Evolutionary conservation across 92 coral and sea anemone species (phyloP).

Genomic region (Anthopleura xanthogrammica): DNA sequence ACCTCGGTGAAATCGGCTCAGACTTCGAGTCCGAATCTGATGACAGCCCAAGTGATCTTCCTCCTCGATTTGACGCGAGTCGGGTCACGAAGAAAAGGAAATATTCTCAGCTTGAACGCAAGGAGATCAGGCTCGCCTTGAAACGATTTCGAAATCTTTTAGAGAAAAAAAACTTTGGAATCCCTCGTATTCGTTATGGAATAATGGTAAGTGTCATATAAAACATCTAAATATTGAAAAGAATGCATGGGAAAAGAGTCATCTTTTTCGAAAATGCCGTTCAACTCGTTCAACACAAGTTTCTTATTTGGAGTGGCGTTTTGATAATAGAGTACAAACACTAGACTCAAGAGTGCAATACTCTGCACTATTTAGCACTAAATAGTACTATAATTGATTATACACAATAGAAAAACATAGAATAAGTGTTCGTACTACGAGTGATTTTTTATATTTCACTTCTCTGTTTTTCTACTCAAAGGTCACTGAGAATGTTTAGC

Average conservation of each 20-base stretch:
- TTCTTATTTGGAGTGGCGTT: too few species aligned
- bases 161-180: neutral
- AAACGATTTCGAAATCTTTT: conserved; percentile 25
- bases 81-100: conserved; percentile 21
- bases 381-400: too few species aligned
- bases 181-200: conserved; percentile 27
- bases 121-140: conserved; percentile 26
- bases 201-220: conserved; percentile 33
- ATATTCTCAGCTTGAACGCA: neutral
- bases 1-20: neutral
- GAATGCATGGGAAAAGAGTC: neutral
- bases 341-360: too few species aligned
- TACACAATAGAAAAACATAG: too few species aligned
- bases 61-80: conserved; percentile 25
- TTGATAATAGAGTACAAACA: too few species aligned
- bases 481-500: too few species aligned
- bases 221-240: too few species aligned
- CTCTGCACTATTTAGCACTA: too few species aligned
- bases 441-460: too few species aligned
- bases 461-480: too few species aligned
- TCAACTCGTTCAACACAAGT: too few species aligned
- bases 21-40: conserved; percentile 5
- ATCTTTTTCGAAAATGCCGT: neutral
- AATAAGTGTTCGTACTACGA: too few species aligned
- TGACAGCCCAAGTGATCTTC: conserved; percentile 4